Evolutionary conservation across 2,113 vertebrate species (phyloP), one percentile per base, ranked within the genome.

Genomic region (Polyodon spathula): DNA sequence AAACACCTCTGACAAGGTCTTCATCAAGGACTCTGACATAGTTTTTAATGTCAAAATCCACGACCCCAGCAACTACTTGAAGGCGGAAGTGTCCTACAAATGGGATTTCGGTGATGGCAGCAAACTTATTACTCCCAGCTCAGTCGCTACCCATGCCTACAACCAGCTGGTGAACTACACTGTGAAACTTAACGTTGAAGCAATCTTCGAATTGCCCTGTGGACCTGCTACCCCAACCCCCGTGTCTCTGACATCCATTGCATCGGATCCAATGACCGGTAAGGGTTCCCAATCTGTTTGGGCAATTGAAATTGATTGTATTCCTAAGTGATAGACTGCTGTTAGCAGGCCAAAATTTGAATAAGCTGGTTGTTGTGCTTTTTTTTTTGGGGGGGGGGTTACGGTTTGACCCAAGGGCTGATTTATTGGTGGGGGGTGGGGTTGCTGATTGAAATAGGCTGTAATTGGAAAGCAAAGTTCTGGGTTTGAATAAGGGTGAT

Each of bases 61-160:
- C 0, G 95, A 98, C 65, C 95, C 95, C 64, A 94, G 92, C 50
- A 57, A 83, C 57, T 98, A 94, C 60, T 86, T 98, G 48, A 92
- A 27, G 27, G 91, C 76, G 37, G 57, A 76, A 4, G 72, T 97
- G 38, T 77, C 85, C 68, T 98, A 90, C 77, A 88, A 86, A 59
- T 98, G 95, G 95, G 85, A 89, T 67, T 97, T 95, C 0, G 83
- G 82, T 27, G 95, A 97, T 9, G 92, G 92, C 44, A 96, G 85
- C 40, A 84, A 89, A 43, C 84, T 92, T 80, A 83, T 94, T 56
- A 92, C 81, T 6, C 88, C 83, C 4, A 76, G 76, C 46, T 70
- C 81, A 2, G 72, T 82, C 65, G 86, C 85, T 44, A 86, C 77
- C 40, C 93, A 98, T 72, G 80, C 80, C 1, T 98, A 92, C 27